These are phyloP conservation scores for Agonopterix alstromeriana DNA, from an alignment of 2,888 invertebrate genomes.

Conservation along the genomic window DNA sequence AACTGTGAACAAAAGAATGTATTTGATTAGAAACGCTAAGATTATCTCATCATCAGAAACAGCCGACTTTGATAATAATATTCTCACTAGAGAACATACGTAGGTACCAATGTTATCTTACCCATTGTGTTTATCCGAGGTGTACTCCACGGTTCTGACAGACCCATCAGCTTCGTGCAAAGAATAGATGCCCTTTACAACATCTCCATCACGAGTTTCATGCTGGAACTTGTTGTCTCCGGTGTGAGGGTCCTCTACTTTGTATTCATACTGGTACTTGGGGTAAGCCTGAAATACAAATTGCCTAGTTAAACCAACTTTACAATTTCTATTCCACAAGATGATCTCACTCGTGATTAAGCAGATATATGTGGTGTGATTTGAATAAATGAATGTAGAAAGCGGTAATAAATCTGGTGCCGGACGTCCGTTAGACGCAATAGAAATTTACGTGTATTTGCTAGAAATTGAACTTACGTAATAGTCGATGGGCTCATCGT, in stretches of 20 bases:
- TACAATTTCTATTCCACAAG: constrained; percentile 23
- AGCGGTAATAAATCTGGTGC: constrained; percentile 43
- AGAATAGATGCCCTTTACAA: constrained; percentile 80
- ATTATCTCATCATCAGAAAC: background rate
- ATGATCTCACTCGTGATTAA: constrained; percentile 26
- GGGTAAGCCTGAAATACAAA: constrained; percentile 63
- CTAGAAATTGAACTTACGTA: constrained; percentile 47
- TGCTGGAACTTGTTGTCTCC: constrained; percentile 79
- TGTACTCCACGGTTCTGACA: constrained; percentile 77
- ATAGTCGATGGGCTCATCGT: constrained; percentile 64
- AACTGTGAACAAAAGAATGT: constrained; percentile 44
- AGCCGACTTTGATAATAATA: background rate
- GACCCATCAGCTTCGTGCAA: constrained; percentile 78
- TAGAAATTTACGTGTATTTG: constrained; percentile 16
- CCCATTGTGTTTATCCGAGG: constrained; percentile 76
- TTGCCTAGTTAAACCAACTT: constrained; percentile 14
- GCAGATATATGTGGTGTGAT: constrained; percentile 36
- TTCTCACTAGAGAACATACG: too few species aligned
- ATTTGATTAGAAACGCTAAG: background rate
- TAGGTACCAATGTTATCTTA: constrained; percentile 27
- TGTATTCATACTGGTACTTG: constrained; percentile 78
- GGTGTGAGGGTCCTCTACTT: constrained; percentile 78
- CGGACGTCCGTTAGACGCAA: constrained; percentile 30
- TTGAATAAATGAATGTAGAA: constrained; percentile 51
- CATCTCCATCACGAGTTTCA: constrained; percentile 78